Conservation (phyloP, 2,888 invertebrate species). For the Cantharis flavilabris region DNA sequence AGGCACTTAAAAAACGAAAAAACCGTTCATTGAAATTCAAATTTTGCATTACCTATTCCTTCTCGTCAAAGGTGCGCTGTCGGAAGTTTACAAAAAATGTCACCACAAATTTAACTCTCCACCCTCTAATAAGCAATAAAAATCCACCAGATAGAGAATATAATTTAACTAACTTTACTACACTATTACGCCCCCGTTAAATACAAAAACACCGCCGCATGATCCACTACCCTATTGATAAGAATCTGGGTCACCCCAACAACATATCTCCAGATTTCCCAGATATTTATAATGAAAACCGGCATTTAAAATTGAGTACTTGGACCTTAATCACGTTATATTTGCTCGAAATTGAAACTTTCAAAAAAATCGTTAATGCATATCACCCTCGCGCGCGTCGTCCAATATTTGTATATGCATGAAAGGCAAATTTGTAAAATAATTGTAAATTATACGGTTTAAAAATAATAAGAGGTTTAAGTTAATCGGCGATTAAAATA, state of each 20-base stretch:
- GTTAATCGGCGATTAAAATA: neutral
- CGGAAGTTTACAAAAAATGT: neutral
- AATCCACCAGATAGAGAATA: neutral
- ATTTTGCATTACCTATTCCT: neutral
- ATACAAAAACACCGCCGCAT: neutral
- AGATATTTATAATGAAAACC: neutral
- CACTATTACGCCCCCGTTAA: neutral
- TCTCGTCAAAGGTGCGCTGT: neutral
- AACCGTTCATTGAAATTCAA: neutral
- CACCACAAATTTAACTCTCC: neutral
- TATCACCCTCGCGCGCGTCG: neutral
- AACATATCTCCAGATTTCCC: neutral
- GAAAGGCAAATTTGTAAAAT: neutral
- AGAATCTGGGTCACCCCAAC: neutral
- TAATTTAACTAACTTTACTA: neutral
- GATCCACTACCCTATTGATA: neutral
- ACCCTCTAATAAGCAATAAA: neutral
- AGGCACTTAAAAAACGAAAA: constrained; percentile 26
- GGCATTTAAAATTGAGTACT: neutral
- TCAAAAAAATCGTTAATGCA: neutral
- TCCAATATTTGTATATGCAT: neutral
- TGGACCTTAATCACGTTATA: neutral
- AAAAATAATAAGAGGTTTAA: neutral
- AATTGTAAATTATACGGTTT: neutral
- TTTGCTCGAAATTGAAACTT: neutral